Percentiles rank a stretch among this genome's conserved stretches.
Evolutionary conservation across 2,888 invertebrate species (phyloP).

Genomic region (Lasioglossum marginatum): DNA sequence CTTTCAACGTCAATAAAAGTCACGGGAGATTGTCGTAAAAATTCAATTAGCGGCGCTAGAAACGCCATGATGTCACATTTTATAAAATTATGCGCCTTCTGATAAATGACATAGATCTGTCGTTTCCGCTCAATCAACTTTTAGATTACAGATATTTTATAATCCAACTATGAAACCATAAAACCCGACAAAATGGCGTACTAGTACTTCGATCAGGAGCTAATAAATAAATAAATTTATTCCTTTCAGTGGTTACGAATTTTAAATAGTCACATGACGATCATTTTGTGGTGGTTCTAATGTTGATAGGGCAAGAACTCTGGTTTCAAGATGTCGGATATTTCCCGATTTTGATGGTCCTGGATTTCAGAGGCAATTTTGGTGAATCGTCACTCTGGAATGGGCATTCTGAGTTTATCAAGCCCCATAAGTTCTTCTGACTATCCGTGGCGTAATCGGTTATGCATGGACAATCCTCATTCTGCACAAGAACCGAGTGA

Average conservation of each 20-base stretch:
- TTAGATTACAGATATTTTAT: background rate
- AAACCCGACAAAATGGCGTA: too few species aligned
- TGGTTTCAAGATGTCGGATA: constrained; percentile 8
- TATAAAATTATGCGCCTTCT: too few species aligned
- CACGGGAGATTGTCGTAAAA: background rate
- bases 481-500: constrained; percentile 75
- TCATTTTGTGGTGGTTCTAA: background rate
- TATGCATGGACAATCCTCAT: constrained; percentile 70
- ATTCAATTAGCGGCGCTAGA: background rate
- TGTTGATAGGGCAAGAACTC: background rate
- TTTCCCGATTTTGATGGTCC: constrained; percentile 47
- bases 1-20: background rate
- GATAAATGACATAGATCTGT: background rate
- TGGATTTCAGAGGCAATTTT: constrained; percentile 20
- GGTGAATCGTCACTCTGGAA: background rate
- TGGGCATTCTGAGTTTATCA: constrained; percentile 66
- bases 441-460: constrained; percentile 73
- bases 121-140: background rate
- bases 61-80: background rate
- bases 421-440: constrained; percentile 73
- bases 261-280: background rate
- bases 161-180: too few species aligned
- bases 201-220: background rate
- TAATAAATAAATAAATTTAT: background rate
- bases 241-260: background rate